phyloP scores from a whole-genome alignment of 1,140 invertebrate genomes.

The Zaprionus tsacasi region DNA sequence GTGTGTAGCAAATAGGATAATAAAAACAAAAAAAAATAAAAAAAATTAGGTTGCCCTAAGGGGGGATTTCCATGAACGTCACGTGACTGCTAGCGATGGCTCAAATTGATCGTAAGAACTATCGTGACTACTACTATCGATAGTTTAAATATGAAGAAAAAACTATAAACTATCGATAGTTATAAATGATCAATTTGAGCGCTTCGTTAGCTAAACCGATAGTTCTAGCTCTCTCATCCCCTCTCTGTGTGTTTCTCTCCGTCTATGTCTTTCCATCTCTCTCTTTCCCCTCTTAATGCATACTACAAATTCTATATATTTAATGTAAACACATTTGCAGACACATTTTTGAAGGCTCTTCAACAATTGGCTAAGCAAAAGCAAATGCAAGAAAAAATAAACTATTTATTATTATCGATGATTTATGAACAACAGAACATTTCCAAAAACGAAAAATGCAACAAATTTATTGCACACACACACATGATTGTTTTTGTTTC shows the following conservation, averaged over 20 bases:
- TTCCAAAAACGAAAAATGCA: conserved; percentile 40
- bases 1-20: conserved; percentile 2
- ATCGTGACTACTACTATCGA: neutral
- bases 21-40: too few relatives aligned
- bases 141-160: neutral
- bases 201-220: neutral
- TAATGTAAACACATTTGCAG: conserved; percentile 35
- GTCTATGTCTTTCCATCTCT: conserved; percentile 14
- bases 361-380: conserved; percentile 34
- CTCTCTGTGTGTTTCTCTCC: conserved; percentile 1
- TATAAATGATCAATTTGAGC: neutral
- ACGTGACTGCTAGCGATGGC: neutral
- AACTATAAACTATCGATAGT: neutral
- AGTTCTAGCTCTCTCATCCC: neutral
- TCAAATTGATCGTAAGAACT: neutral
- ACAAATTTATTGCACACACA: conserved; percentile 21
- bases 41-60: neutral
- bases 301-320: conserved; percentile 16
- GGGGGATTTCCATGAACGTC: neutral
- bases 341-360: conserved; percentile 34
- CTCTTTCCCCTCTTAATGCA: neutral
- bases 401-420: conserved; percentile 17
- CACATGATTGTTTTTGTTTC: conserved; percentile 24
- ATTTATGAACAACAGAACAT: conserved; percentile 18
- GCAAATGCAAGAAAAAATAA: conserved; percentile 4